Evolutionary conservation across 2,113 vertebrate species (phyloP).

Genomic region (Lutjanus erythropterus): DNA sequence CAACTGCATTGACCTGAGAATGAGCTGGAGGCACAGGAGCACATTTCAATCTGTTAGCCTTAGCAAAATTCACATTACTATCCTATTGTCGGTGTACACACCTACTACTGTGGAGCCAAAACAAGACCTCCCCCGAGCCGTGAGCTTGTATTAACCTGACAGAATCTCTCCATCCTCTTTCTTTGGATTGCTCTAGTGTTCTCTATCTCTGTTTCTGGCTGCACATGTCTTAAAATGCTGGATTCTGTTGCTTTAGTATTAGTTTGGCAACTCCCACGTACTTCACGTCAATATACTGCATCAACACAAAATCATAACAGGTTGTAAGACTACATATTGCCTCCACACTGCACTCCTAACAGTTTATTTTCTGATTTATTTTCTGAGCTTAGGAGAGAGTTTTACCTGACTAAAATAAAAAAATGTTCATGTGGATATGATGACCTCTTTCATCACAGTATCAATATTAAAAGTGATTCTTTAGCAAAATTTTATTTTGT

Average conservation of each 20-base stretch:
- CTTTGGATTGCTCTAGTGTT: background rate
- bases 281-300: background rate
- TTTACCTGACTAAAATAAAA: background rate
- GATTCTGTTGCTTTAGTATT: background rate
- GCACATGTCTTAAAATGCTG: background rate
- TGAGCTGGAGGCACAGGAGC: constrained; percentile 54
- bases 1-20: constrained; percentile 45
- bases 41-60: constrained; percentile 67
- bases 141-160: constrained; percentile 48
- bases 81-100: constrained; percentile 2
- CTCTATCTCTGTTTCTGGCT: background rate
- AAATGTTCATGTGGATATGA: background rate
- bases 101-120: constrained; percentile 38
- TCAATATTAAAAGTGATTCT: background rate
- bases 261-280: background rate
- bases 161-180: constrained; percentile 27
- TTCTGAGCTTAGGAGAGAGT: background rate
- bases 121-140: constrained; percentile 49
- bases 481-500: background rate
- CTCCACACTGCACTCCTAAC: background rate
- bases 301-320: background rate
- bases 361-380: background rate
- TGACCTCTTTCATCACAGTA: background rate
- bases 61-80: constrained; percentile 56
- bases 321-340: background rate